These are phyloP conservation scores for Brachyptera risi DNA, from an alignment of 2,888 invertebrate genomes.

Conservation along the genomic window DNA sequence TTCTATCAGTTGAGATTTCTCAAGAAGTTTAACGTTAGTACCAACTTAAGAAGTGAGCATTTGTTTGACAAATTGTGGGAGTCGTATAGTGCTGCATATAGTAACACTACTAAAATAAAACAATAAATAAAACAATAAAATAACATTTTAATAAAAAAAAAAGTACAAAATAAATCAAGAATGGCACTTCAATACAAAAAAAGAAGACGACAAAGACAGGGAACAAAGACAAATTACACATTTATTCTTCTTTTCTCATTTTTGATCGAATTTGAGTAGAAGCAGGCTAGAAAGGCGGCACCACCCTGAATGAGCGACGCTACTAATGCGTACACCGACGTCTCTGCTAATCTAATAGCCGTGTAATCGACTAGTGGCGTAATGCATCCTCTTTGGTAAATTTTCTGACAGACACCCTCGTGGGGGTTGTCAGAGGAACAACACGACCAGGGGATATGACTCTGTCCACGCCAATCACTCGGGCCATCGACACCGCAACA, in stretches of 20 bases:
- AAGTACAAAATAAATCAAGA: too few relatives aligned
- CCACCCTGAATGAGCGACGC: background rate
- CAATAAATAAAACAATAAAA: too few relatives aligned
- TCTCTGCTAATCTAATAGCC: background rate
- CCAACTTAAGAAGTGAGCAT: too few relatives aligned
- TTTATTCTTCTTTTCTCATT: background rate
- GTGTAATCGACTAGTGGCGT: background rate
- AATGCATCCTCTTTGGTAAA: conserved; percentile 2
- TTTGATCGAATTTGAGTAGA: background rate
- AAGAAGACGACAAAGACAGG: too few relatives aligned
- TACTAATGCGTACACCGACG: background rate
- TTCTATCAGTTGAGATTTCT: too few relatives aligned
- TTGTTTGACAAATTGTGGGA: too few relatives aligned
- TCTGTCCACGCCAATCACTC: background rate
- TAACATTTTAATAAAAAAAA: too few relatives aligned
- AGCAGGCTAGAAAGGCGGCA: background rate
- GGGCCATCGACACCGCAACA: conserved; percentile 11
- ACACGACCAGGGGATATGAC: conserved; percentile 14
- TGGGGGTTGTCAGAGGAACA: background rate
- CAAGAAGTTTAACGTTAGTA: too few relatives aligned
- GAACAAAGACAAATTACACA: too few relatives aligned
- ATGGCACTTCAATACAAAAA: too few relatives aligned
- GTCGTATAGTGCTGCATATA: too few relatives aligned
- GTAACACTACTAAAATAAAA: too few relatives aligned
- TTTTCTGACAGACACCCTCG: background rate